A percentile compares a stretch with the other conserved stretches of the same genome.
Evolutionary conservation across 2,113 vertebrate species (phyloP).

Genomic region (Anser brachyrhynchus): DNA sequence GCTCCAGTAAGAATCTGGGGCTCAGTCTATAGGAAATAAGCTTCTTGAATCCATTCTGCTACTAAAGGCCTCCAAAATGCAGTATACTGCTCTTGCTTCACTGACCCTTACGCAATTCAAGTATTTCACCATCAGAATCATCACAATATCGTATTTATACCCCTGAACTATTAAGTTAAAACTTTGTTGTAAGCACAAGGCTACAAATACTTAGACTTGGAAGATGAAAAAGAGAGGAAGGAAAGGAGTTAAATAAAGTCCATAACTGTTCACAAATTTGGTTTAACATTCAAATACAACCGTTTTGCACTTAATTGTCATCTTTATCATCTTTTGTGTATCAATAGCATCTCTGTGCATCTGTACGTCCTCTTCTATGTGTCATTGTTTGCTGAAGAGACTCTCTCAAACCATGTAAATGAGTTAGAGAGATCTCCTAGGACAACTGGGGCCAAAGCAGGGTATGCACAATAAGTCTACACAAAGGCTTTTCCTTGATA

Average conservation of each 20-base stretch:
- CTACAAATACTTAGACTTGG: background rate
- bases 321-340: background rate
- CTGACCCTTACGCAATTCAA: background rate
- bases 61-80: background rate
- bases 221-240: background rate
- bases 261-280: background rate
- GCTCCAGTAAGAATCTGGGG: background rate
- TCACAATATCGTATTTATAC: background rate
- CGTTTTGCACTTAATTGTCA: background rate
- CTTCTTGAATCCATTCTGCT: background rate
- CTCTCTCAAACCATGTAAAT: background rate
- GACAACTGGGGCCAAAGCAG: background rate
- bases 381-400: background rate
- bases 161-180: background rate
- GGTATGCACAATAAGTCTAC: background rate
- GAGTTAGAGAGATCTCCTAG: background rate
- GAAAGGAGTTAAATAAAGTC: background rate
- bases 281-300: background rate
- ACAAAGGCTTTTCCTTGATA: background rate
- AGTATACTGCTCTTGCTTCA: background rate
- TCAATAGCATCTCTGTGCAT: background rate
- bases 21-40: background rate
- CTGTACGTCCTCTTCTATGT: background rate
- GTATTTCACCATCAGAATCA: background rate
- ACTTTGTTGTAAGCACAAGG: background rate